Evolutionary conservation across 2,888 invertebrate species (phyloP), one percentile per base, ranked within the genome.

Genomic region (Deilephila elpenor): DNA sequence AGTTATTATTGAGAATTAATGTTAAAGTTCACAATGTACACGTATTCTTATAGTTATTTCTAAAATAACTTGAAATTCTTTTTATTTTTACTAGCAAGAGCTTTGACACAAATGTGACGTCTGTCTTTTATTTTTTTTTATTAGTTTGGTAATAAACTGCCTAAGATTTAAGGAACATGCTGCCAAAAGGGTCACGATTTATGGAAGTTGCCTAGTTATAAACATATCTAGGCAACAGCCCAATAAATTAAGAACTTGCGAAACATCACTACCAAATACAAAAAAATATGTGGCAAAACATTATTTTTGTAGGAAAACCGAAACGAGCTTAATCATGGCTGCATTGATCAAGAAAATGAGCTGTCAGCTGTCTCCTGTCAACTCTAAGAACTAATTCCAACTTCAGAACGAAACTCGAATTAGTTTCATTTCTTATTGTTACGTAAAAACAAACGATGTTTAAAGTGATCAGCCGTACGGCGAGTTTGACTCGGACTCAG

Each of bases 381-480:
- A 51, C 5, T 51, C 32, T 51, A 53, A 56, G 5, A 56, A 5
- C 51, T 3, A n/a, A 51, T 51, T n/a, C 8, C 5, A 67, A 67
- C 67, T 51, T 44, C 44, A 67, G 44, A 25, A 25, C 62, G 44
- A 67, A 32, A 72, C 32, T 56, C 34, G 19, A 37, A 67, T 17
- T 59, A 72, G 44, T 37, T 64, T 64, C 62, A 20, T 51, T 53
- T 25, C 25, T 19, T 67, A 75, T 80, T 80, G 81, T 84, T 84
- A 84, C 83, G 84, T 84, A 85, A 84, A 84, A 79, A 80, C 74
- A 77, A 83, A 80, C 60, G 34, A 93, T 93, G 93, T 87, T 89
- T 80, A 88, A 92, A 83, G 85, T 88, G 71, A 80, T 91, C 59
- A 83, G 82, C 74, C 84, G 84, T 73, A 82, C 86, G 20, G 84